phyloP scores from a whole-genome alignment of 1,140 invertebrate genomes.

The Pteromalus puparum region DNA sequence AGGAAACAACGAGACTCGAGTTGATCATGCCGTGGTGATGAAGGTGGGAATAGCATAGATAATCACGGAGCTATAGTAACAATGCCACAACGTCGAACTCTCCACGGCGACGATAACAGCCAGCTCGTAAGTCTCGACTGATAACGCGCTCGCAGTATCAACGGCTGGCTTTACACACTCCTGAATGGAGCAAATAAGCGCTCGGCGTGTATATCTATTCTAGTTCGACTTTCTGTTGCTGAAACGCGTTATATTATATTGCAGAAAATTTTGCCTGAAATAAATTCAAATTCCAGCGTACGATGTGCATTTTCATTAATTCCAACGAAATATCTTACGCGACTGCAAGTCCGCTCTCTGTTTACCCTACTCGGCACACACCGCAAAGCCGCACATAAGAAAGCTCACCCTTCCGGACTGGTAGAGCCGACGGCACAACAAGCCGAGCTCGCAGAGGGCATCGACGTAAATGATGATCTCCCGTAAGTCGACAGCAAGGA shows the following conservation, averaged over 20 bases:
- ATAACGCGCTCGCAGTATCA: constrained; percentile 4
- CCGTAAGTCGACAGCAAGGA: constrained; percentile 22
- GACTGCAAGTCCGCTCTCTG: no score
- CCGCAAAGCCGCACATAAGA: constrained; percentile 33
- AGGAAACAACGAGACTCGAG: background rate
- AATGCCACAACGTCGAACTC: constrained; percentile 4
- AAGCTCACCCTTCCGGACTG: background rate
- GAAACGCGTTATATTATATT: no score
- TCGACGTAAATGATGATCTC: constrained; percentile 49
- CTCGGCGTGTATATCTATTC: background rate
- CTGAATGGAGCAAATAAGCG: constrained; percentile 6
- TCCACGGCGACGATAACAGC: background rate
- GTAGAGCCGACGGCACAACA: background rate
- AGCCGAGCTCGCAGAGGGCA: background rate
- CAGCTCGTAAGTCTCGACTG: constrained; percentile 30
- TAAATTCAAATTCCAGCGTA: no score
- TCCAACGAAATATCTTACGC: no score
- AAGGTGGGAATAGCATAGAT: background rate
- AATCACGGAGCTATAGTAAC: constrained; percentile 18
- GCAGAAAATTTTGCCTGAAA: no score
- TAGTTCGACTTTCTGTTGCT: background rate
- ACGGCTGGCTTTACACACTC: constrained; percentile 6
- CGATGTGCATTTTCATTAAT: no score
- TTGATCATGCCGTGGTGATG: background rate
- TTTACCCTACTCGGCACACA: no score